Percentiles rank a stretch among this genome's conserved stretches.
phyloP scores from a whole-genome alignment of 37 sponge, comb jelly and placozoan genomes.

The Sycon ciliatum region DNA sequence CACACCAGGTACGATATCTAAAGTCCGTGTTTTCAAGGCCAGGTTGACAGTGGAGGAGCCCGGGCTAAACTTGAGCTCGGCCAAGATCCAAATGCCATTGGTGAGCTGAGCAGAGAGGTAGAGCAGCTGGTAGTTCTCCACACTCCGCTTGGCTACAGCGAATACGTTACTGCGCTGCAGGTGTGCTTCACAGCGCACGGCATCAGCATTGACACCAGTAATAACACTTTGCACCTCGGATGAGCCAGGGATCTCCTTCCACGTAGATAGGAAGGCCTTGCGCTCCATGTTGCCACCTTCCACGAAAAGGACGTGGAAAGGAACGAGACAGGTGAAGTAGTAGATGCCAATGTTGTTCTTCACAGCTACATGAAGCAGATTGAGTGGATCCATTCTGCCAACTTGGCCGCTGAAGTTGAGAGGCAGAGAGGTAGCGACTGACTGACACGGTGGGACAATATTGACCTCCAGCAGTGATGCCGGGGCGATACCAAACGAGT shows the following conservation, averaged over 20 bases:
- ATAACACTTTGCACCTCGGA: slow-evolving; percentile 44
- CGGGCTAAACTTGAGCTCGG: slow-evolving; percentile 65
- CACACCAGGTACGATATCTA: slow-evolving; percentile 67
- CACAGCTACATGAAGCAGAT: slow-evolving; percentile 75
- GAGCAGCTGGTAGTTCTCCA: slow-evolving; percentile 65
- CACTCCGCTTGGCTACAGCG: slow-evolving; percentile 61
- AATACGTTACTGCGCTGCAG: slow-evolving; percentile 73
- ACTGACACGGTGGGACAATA: slow-evolving; percentile 54
- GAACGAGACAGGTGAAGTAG: slow-evolving; percentile 59
- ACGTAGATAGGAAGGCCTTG: slow-evolving; percentile 70
- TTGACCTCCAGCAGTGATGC: slow-evolving; percentile 57
- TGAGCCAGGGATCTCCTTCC: slow-evolving; percentile 71
- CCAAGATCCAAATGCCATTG: slow-evolving; percentile 80
- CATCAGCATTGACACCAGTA: background rate
- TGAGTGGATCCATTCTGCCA: slow-evolving; percentile 76
- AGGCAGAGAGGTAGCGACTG: slow-evolving; percentile 48
- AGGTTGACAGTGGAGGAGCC: no score
- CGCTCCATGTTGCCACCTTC: slow-evolving; percentile 70
- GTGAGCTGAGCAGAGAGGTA: slow-evolving; percentile 79
- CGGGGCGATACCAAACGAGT: slow-evolving; percentile 87
- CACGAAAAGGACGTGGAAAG: slow-evolving; percentile 43
- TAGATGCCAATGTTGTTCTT: slow-evolving; percentile 83
- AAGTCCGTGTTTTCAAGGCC: slow-evolving; percentile 51
- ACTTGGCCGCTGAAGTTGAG: slow-evolving; percentile 60
- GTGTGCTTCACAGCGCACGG: slow-evolving; percentile 35